These are phyloP conservation scores for Scomber japonicus DNA, from an alignment of 2,113 vertebrate species.

Conservation along the genomic window DNA sequence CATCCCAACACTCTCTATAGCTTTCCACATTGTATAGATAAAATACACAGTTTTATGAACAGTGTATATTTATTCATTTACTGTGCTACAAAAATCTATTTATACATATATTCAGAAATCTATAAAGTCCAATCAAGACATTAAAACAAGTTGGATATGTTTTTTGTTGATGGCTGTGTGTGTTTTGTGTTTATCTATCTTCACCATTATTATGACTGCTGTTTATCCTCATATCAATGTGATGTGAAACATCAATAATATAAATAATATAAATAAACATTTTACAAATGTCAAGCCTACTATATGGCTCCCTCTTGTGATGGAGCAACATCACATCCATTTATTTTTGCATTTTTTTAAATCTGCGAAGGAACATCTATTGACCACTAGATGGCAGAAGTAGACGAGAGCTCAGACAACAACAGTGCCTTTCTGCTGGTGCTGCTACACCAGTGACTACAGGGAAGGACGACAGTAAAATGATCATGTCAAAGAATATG, in stretches of 20 bases:
- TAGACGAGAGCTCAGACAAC: conserved; percentile 13
- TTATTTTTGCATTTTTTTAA: not conserved
- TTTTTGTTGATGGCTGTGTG: not conserved
- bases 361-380: conserved; percentile 20
- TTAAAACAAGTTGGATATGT: not conserved
- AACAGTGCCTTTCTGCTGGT: not conserved
- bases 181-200: not conserved
- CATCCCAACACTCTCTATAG: not conserved
- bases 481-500: not conserved
- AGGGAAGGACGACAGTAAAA: not conserved
- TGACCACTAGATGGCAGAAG: conserved; percentile 68
- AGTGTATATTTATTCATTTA: not conserved
- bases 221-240: not conserved
- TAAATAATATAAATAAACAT: not conserved
- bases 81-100: too few species aligned
- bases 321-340: not conserved
- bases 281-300: not conserved
- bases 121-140: not conserved
- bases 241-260: too few species aligned
- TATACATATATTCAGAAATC: not conserved
- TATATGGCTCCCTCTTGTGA: conserved; percentile 73
- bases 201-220: not conserved
- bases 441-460: not conserved
- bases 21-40: not conserved
- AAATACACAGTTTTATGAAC: not conserved